Evolutionary conservation across 2,113 vertebrate genomes (phyloP).

Genomic region (Ondatra zibethicus): DNA sequence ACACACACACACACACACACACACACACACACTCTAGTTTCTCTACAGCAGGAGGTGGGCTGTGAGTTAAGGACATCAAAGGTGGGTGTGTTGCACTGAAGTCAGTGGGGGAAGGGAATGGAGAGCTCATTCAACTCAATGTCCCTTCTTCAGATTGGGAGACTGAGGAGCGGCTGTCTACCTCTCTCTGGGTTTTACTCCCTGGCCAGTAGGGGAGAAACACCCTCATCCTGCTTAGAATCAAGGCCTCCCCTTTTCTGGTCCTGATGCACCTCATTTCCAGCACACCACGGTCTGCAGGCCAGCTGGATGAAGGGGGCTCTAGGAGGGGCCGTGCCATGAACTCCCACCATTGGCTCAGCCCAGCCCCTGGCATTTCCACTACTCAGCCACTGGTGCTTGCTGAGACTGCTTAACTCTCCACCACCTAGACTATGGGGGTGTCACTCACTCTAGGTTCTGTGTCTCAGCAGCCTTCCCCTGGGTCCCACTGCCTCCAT

Average conservation of each 20-base stretch:
- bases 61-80: not conserved
- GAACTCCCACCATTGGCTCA: not conserved
- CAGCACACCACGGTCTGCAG: not conserved
- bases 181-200: not conserved
- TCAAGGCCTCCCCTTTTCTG: not conserved
- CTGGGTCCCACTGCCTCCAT: not conserved
- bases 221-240: not conserved
- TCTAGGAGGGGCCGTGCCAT: rapidly evolving
- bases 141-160: not conserved
- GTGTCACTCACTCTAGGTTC: not conserved
- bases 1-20: too few species aligned
- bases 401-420: not conserved
- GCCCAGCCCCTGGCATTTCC: not conserved
- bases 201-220: not conserved
- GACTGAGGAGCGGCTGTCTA: not conserved
- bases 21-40: too few species aligned
- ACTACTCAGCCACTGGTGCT: not conserved
- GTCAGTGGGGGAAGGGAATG: not conserved
- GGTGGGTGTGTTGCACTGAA: not conserved
- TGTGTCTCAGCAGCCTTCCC: not conserved
- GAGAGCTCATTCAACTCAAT: not conserved
- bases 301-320: rapidly evolving
- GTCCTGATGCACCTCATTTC: not conserved
- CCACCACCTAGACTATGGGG: not conserved
- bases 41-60: not conserved